Evolutionary conservation across 2,797 vertebrate species (phyloP).

Genomic region (Tachyglossus aculeatus): DNA sequence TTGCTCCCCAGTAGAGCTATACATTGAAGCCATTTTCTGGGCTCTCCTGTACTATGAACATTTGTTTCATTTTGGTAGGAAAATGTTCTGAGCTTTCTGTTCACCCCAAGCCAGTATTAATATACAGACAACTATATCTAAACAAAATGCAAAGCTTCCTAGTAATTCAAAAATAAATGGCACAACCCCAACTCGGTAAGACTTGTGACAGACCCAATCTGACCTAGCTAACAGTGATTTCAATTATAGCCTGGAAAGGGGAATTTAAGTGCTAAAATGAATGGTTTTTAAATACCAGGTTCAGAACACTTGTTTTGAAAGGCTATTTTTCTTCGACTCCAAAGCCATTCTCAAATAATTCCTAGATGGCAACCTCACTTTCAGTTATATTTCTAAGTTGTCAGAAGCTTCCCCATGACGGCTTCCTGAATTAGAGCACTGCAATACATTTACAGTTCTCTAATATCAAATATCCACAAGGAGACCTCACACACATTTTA

Average conservation of each 20-base stretch:
- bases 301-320: background rate
- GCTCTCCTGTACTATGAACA: too few relatives aligned
- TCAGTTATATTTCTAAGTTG: background rate
- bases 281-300: conserved; percentile 1
- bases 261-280: background rate
- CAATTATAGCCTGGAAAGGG: background rate
- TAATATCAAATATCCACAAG: too few relatives aligned
- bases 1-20: too few relatives aligned
- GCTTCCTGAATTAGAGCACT: too few relatives aligned
- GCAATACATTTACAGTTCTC: too few relatives aligned
- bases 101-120: too few relatives aligned
- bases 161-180: conserved; percentile 1
- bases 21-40: too few relatives aligned
- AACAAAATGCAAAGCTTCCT: background rate
- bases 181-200: background rate
- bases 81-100: too few relatives aligned
- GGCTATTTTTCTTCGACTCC: background rate
- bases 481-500: too few relatives aligned
- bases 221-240: background rate
- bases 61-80: too few relatives aligned
- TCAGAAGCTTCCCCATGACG: too few relatives aligned
- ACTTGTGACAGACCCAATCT: background rate
- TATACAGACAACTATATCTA: too few relatives aligned
- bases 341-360: background rate
- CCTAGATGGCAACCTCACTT: background rate